Base-by-base conservation (phyloP, 1,140 invertebrate species). In the Drosophila kohkoa region DNA sequence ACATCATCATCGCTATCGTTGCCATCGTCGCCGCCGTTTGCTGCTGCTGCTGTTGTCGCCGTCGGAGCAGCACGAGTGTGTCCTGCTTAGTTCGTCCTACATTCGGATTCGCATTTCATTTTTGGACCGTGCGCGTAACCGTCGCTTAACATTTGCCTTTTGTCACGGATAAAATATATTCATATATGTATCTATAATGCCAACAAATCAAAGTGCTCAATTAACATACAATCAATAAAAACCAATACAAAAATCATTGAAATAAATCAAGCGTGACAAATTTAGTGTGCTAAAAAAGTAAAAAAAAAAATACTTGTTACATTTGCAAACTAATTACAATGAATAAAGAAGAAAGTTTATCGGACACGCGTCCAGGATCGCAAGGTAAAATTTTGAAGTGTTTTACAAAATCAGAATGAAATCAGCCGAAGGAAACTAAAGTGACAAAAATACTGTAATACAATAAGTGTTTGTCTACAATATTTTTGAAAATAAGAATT, bases 291-390 rank as follows among this genome's bases (percentile, higher is more conserved):
- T 25, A 25, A 25, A 25, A 30, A 2, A 8, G 25, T 1, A 32
- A 32, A 45, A 25, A 30, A 49, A 28, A 28, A 48, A 3, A 15
- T 28, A 16, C 7, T 55, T 16, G 52, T 55, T 6, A 35, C 5
- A 30, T 52, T 52, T 8, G 10, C 16, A 1, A 58, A 38, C 38
- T 43, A 16, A 32, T 28, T 41, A 46, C 28, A 30, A 73, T 91
- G 89, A 91, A 91, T 63, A 91, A 91, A 67, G 85, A 91, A 43
- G 89, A 91, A 54, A 78, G 28, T 74, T 49, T 86, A 38, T 49
- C 75, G 16, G 80, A 90, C 71, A 74, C 85, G 52, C 90, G 89
- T 16, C 77, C 89, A n/a, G 65, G 74, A n/a, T 79, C 89, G 3
- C 89, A 91, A 91, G 89, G 89, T 91, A 89, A 70, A 32, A 46